Conservation (phyloP, 2,113 vertebrate species). For the Colistium nudipinnis region DNA sequence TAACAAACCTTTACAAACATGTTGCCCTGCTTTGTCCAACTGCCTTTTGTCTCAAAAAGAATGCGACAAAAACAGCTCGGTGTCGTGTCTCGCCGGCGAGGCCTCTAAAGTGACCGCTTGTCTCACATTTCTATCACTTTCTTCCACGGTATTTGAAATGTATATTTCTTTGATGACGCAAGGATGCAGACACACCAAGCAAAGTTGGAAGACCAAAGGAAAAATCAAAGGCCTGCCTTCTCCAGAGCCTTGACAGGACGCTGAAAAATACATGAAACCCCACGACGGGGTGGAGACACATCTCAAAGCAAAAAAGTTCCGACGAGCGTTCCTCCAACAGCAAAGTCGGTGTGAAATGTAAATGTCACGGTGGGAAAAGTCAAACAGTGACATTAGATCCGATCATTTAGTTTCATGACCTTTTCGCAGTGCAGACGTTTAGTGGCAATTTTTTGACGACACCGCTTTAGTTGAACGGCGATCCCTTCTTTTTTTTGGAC, state of each 20-base stretch:
- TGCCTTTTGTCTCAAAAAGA: slow-evolving; percentile 34
- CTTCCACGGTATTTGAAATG: slow-evolving; percentile 10
- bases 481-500: no score
- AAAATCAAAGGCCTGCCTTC: background rate
- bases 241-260: background rate
- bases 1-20: background rate
- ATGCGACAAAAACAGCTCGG: slow-evolving; percentile 5
- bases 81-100: background rate
- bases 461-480: no score
- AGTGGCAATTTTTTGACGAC: no score
- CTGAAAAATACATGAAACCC: slow-evolving; percentile 17
- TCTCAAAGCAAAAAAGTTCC: slow-evolving; percentile 12
- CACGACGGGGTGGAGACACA: slow-evolving; percentile 1
- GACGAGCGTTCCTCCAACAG: background rate
- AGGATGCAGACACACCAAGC: background rate
- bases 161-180: background rate
- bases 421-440: background rate
- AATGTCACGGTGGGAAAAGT: background rate
- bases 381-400: background rate
- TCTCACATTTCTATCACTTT: slow-evolving; percentile 12
- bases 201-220: background rate
- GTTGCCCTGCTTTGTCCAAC: slow-evolving; percentile 20
- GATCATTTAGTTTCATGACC: background rate
- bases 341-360: slow-evolving; percentile 2
- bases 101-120: background rate